Evolutionary conservation across 1,140 invertebrate genomes (phyloP), one percentile per base, ranked within the genome.

Genomic region (Meloidogyne hapla): DNA sequence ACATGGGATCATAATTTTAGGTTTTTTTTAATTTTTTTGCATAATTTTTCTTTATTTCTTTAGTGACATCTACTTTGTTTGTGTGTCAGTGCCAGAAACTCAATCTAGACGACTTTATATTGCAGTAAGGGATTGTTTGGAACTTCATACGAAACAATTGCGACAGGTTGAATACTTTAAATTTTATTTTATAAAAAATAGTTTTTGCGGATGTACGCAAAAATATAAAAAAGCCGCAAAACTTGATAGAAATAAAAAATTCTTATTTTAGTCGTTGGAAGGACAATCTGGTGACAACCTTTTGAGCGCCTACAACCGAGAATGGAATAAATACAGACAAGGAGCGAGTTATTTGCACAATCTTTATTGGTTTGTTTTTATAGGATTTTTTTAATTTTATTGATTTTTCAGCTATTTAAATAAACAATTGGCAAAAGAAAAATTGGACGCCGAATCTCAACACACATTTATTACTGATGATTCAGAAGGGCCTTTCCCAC

Each of bases 11-110:
- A 83, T 63, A 83, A 83, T 66, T 83, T 83, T 75, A 78, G 76
- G 82, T 82, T 28, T 61, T 75, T 25, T 42, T 45, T 38, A n/a
- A 25, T 26, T 81, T n/a, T 45, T 42, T 38, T 15, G 74, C 4
- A 33, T 33, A 33, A 33, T 33, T 33, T 33, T 33, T 33, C 26
- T 80, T 78, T 80, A 25, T 45, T 10, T 42, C 81, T 83, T 63
- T 42, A 83, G 82, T 76, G 83, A 84, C 56, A 81, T 84, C 26
- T 84, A 84, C 48, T 77, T 79, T 63, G 71, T 84, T 26, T 84
- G 83, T 67, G 83, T 84, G 12, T 78, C 83, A 6, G 79, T 84
- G 42, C 83, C 83, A 15, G 82, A 85, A 28, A 69, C 83, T 4
- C 68, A 85, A 6, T 64, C 71, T 28, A 73, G 77, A n/a, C 63